phyloP scores from a whole-genome alignment of 2,888 invertebrate genomes.

The Hydrotaea cyrtoneurina region DNA sequence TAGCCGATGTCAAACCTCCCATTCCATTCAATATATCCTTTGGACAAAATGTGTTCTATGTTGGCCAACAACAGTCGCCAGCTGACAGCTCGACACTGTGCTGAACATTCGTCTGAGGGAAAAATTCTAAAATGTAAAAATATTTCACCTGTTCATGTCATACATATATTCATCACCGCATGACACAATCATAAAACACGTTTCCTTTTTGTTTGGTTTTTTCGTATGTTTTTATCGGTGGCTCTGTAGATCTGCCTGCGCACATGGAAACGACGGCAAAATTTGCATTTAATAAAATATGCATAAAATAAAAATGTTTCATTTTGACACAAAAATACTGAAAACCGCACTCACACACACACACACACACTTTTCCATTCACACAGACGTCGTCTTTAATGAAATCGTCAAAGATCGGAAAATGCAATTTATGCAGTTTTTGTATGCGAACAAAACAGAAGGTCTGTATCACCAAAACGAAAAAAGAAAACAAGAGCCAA shows the following conservation, averaged over 20 bases:
- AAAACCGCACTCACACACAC: not conserved
- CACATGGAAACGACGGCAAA: not conserved
- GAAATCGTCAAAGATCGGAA: conserved; percentile 39
- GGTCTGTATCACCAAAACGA: not conserved
- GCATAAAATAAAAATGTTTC: conserved; percentile 50
- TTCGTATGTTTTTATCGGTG: not conserved
- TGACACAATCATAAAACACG: conserved; percentile 54
- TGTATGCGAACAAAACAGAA: conserved; percentile 16
- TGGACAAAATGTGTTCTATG: too few relatives aligned
- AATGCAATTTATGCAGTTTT: conserved; percentile 48
- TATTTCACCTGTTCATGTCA: conserved; percentile 42
- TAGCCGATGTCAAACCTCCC: too few relatives aligned
- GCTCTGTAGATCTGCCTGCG: not conserved
- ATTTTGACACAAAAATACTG: conserved; percentile 53
- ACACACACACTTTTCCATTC: not conserved
- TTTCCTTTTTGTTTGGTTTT: too few relatives aligned
- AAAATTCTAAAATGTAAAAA: conserved; percentile 9
- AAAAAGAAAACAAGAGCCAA: too few relatives aligned
- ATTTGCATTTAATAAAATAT: conserved; percentile 63
- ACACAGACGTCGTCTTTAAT: conserved; percentile 12
- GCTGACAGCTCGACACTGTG: not conserved
- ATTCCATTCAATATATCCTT: too few relatives aligned
- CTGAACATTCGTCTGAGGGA: not conserved
- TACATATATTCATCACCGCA: conserved; percentile 51
- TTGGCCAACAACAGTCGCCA: not conserved